Evolutionary conservation across 2,888 invertebrate genomes (phyloP).

Genomic region (Ochlodes sylvanus): DNA sequence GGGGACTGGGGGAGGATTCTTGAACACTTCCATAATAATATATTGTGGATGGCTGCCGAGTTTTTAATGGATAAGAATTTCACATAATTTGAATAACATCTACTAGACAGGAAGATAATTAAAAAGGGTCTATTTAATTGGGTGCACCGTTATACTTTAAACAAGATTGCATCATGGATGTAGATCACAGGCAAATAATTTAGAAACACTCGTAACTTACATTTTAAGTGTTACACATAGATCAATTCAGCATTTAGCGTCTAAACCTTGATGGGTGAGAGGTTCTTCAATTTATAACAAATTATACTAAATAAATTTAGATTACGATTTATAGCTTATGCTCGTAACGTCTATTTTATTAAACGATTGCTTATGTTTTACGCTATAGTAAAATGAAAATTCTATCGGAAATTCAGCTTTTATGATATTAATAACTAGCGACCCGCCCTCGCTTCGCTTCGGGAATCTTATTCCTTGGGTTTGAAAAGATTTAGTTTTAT

Average conservation of each 20-base stretch:
- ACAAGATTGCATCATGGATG: neutral
- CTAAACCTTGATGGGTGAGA: conserved; percentile 29
- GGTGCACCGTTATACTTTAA: neutral
- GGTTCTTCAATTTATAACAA: conserved; percentile 26
- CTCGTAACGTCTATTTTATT: conserved; percentile 7
- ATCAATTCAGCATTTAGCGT: conserved; percentile 10
- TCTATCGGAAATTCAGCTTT: no score
- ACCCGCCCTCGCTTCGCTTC: no score
- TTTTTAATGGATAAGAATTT: neutral
- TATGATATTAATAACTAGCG: no score
- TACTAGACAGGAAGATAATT: neutral
- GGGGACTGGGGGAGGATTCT: no score
- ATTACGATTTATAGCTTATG: conserved; percentile 10
- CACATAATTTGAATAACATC: no score
- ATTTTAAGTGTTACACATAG: conserved; percentile 17
- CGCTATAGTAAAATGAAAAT: no score
- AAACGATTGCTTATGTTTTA: neutral
- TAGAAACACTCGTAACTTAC: conserved; percentile 7
- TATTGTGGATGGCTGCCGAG: no score
- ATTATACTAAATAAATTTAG: conserved; percentile 27
- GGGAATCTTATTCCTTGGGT: no score
- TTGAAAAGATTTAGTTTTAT: no score
- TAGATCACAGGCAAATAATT: conserved; percentile 6
- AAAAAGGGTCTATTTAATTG: neutral
- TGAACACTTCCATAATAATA: neutral